These are phyloP conservation scores for Sitophilus oryzae DNA, from an alignment of 1,140 invertebrate species.

Conservation along the genomic window DNA sequence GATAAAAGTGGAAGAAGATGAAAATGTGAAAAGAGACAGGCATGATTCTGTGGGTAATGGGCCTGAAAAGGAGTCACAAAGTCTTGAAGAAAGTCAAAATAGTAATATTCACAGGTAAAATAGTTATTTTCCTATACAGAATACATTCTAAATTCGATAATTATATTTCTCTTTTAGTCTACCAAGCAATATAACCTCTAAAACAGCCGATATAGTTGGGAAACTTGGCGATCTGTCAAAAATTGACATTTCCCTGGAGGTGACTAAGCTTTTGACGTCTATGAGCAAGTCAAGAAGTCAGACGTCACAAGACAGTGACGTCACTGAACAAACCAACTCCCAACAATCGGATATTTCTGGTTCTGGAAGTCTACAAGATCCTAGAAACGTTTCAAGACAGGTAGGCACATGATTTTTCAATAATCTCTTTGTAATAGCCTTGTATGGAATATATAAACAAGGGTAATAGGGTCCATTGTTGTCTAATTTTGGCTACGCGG, in stretches of 20 bases:
- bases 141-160: background rate
- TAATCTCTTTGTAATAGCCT: too few species aligned
- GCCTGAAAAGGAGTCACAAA: conserved; percentile 19
- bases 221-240: conserved; percentile 64
- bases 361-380: conserved; percentile 29
- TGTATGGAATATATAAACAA: too few species aligned
- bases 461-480: too few species aligned
- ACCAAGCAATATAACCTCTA: conserved; percentile 4
- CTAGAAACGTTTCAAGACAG: conserved; percentile 25
- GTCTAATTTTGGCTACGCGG: too few species aligned
- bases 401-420: conserved; percentile 9
- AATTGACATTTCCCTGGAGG: conserved; percentile 67
- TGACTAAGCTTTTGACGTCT: conserved; percentile 55
- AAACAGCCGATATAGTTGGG: conserved; percentile 49
- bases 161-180: conserved; percentile 3
- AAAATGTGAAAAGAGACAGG: conserved; percentile 30
- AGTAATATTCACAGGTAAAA: conserved; percentile 1
- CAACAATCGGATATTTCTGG: background rate
- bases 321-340: background rate
- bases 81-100: background rate
- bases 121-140: background rate
- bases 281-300: conserved; percentile 29
- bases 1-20: conserved; percentile 40
- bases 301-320: background rate
- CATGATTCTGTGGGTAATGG: conserved; percentile 34